phyloP scores from a whole-genome alignment of 2,797 vertebrate genomes.

The Sebastes vulpes region DNA sequence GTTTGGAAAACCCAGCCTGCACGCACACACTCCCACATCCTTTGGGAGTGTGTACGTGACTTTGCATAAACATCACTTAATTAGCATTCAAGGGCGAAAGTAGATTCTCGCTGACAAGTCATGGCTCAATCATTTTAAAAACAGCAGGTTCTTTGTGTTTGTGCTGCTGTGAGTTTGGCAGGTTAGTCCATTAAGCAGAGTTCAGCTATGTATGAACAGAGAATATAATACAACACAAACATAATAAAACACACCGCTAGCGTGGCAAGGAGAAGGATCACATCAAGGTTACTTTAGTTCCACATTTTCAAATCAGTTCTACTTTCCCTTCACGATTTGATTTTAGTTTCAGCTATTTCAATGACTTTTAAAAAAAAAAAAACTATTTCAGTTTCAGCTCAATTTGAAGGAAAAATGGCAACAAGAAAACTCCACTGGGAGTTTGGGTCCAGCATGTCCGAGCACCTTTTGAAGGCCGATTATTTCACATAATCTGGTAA shows the following conservation, averaged over 20 bases:
- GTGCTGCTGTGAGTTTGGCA: slow-evolving; percentile 62
- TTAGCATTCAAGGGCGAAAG: slow-evolving; percentile 76
- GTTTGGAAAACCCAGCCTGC: slow-evolving; percentile 62
- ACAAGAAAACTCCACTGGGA: background rate
- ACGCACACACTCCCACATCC: slow-evolving; percentile 23
- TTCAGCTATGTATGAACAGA: slow-evolving; percentile 56
- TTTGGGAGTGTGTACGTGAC: slow-evolving; percentile 66
- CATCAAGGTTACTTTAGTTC: slow-evolving; percentile 68
- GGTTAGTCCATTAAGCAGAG: slow-evolving; percentile 78
- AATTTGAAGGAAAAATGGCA: background rate
- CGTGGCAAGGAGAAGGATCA: slow-evolving; percentile 29
- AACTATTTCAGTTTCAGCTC: slow-evolving; percentile 4
- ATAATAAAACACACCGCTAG: slow-evolving; percentile 39
- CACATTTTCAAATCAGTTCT: slow-evolving; percentile 44
- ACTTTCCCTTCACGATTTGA: slow-evolving; percentile 16
- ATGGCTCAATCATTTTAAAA: slow-evolving; percentile 76
- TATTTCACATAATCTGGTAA: slow-evolving; percentile 44
- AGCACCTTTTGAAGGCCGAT: slow-evolving; percentile 24
- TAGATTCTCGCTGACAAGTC: slow-evolving; percentile 70
- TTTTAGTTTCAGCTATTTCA: slow-evolving; percentile 25
- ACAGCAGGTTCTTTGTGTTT: slow-evolving; percentile 66
- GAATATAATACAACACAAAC: slow-evolving; percentile 50
- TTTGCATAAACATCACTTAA: slow-evolving; percentile 59
- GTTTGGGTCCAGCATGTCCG: background rate
- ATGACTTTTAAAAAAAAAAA: background rate